Evolutionary conservation across 2,113 vertebrate species (phyloP), one percentile per base, ranked within the genome.

Genomic region (Promerops cafer): DNA sequence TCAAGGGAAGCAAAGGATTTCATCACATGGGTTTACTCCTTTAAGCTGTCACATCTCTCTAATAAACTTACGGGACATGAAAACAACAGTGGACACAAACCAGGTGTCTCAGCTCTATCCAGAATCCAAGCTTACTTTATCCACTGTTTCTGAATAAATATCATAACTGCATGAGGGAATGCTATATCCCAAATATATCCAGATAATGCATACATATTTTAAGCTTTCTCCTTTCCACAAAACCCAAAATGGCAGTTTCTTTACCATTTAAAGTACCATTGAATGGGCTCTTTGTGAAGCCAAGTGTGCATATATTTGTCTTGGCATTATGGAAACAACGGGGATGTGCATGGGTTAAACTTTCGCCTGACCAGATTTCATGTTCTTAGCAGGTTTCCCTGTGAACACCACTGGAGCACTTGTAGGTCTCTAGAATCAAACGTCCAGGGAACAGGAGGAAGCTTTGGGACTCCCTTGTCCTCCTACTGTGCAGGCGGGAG

Each of bases 401-500:
- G 30, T 26, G 20, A 84, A 23, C 17, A 49, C 28, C 26, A 7
- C 22, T 52, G 6, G 1, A n/a, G 20, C 44, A 39, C 56, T 33
- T 56, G n/a, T 6, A 42, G 66, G 39, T 45, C 15, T 63, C 50
- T 47, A 54, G 42, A 80, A 26, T 8, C 35, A 65, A 35, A 70
- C 0, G 1, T 13, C 5, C 11, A 5, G 6, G 10, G 35, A 16
- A 5, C 2, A 23, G 47, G 40, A 0, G 6, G 27, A 47, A 50
- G 14, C n/a, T 30, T 52, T 0, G 3, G 35, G 42, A 10, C 4
- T 24, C 82, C 13, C 5, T 16, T 44, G 30, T 21, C 17, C 63
- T 74, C 19, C 14, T 0, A 0, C 2, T 1, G 11, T 3, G 21
- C 0, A 1, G 35, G 8, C 45, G 28, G n/a, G 23, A 3, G 4